These are phyloP conservation scores for Cossypha caffra DNA, from an alignment of 2,797 vertebrate species.

Conservation along the genomic window DNA sequence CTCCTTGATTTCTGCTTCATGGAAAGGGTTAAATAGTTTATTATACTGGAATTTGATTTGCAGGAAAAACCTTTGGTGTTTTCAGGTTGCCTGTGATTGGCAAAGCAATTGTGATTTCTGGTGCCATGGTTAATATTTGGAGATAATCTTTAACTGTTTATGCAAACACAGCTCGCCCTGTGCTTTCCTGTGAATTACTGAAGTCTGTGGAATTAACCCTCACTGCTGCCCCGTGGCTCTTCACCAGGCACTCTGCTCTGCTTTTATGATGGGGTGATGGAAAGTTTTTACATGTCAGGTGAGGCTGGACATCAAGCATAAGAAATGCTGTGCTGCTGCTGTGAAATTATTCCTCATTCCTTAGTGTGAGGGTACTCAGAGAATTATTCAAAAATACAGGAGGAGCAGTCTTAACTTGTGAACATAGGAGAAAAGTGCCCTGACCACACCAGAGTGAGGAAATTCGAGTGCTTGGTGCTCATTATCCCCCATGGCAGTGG, in stretches of 20 bases:
- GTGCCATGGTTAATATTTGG: not conserved
- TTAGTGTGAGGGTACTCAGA: not conserved
- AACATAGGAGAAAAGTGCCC: not conserved
- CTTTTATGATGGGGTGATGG: not conserved
- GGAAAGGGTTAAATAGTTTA: not conserved
- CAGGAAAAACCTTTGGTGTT: not conserved
- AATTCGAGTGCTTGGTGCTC: not conserved
- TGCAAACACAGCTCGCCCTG: not conserved
- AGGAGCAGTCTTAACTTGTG: not conserved
- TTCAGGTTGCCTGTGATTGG: not conserved
- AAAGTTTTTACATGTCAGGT: not conserved
- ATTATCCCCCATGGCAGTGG: not conserved
- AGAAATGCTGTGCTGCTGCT: not conserved
- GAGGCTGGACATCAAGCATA: not conserved
- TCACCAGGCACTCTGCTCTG: not conserved
- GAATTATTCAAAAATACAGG: not conserved
- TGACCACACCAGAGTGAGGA: not conserved
- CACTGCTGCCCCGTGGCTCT: fast-evolving
- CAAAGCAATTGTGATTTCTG: not conserved
- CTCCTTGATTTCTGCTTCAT: not conserved
- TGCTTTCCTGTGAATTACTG: not conserved
- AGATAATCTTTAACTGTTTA: not conserved
- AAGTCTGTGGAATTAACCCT: not conserved
- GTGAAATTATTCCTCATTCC: not conserved
- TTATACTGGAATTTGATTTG: not conserved